Conservation (phyloP, 2,888 invertebrate genomes). For the Microchrysa polita region DNA sequence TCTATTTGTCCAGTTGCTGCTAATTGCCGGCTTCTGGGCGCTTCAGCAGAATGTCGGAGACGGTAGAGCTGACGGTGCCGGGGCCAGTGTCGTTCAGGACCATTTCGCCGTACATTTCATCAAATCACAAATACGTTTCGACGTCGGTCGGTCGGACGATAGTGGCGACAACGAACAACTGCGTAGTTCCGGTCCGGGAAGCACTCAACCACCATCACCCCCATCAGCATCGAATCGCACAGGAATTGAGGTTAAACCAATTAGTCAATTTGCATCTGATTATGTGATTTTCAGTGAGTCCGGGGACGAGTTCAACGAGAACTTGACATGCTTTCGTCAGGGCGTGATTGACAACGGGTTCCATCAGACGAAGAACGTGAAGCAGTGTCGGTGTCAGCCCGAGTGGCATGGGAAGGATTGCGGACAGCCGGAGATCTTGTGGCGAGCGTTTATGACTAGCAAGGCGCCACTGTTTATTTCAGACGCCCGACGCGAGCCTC, state of each 20-base stretch:
- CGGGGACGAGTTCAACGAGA: conserved; percentile 39
- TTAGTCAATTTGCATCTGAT: conserved; percentile 47
- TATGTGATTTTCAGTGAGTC: conserved; percentile 47
- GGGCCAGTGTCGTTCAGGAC: conserved; percentile 2
- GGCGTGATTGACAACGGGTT: conserved; percentile 41
- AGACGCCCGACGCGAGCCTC: conserved; percentile 58
- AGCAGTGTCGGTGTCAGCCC: conserved; percentile 68
- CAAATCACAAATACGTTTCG: conserved; percentile 26
- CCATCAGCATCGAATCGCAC: not conserved
- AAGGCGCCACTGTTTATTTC: conserved; percentile 57
- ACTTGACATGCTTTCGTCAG: conserved; percentile 47
- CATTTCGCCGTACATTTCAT: conserved; percentile 28
- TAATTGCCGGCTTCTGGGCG: conserved; percentile 60
- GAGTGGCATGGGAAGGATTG: conserved; percentile 75
- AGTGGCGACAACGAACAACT: not conserved
- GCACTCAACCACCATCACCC: too few relatives aligned
- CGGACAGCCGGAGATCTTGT: conserved; percentile 73
- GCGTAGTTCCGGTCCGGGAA: conserved; percentile 2
- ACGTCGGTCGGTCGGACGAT: not conserved
- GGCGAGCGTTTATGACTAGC: conserved; percentile 71
- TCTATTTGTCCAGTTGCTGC: conserved; percentile 59
- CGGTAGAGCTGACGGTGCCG: not conserved
- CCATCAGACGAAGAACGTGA: conserved; percentile 21
- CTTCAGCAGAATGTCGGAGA: conserved; percentile 54
- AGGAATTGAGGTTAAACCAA: conserved; percentile 45